Percentiles rank a stretch among this genome's conserved stretches.
Evolutionary conservation across 2,797 vertebrate species (phyloP).

Genomic region (Eulemur albifrons): DNA sequence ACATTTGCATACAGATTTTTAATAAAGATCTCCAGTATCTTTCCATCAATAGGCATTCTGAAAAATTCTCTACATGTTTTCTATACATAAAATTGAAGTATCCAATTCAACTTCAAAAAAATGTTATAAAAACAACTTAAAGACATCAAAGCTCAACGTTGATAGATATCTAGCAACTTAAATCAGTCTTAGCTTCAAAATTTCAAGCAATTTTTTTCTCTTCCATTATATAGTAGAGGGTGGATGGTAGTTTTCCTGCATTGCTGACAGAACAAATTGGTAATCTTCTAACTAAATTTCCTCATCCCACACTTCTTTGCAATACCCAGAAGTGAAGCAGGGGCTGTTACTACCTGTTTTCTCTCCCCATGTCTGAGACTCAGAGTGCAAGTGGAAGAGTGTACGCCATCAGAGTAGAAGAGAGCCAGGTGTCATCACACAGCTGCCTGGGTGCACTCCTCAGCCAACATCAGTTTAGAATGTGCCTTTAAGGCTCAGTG

Average conservation of each 20-base stretch:
- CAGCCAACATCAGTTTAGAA: not conserved
- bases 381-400: not conserved
- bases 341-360: too few species aligned
- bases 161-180: not conserved
- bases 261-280: not conserved
- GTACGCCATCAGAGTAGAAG: not conserved
- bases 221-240: not conserved
- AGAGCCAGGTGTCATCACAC: not conserved
- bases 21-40: constrained; percentile 36
- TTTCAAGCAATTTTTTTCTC: not conserved
- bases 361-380: not conserved
- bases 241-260: not conserved
- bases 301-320: not conserved
- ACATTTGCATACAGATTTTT: constrained; percentile 43
- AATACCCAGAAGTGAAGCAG: not conserved
- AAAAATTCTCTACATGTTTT: constrained; percentile 51
- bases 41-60: not conserved
- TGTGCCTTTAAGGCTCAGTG: not conserved
- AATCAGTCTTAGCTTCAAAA: constrained; percentile 33
- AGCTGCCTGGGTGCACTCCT: not conserved
- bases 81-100: constrained; percentile 7
- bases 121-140: constrained; percentile 21
- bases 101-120: not conserved
- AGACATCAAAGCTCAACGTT: not conserved
- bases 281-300: not conserved